Conservation (phyloP, 2,113 vertebrate genomes). For the Vulpes vulpes region DNA sequence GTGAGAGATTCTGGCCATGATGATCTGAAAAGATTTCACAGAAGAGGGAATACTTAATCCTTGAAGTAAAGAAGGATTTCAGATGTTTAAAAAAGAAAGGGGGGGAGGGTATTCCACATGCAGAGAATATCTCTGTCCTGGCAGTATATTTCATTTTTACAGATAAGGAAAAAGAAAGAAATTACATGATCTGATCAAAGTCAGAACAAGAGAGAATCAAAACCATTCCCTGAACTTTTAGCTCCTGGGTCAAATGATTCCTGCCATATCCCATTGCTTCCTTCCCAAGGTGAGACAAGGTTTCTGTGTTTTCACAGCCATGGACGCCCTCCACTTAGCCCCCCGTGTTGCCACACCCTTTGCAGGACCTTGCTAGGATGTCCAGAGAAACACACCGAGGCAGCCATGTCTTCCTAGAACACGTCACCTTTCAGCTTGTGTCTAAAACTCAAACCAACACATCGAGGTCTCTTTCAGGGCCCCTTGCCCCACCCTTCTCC, state of each 20-base stretch:
- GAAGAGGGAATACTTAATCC: background rate
- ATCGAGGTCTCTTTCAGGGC: background rate
- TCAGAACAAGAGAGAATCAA: background rate
- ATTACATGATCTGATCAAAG: background rate
- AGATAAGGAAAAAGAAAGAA: background rate
- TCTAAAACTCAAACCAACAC: background rate
- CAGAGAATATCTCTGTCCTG: background rate
- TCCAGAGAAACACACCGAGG: background rate
- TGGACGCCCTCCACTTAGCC: background rate
- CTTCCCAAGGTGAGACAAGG: background rate
- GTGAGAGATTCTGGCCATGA: background rate
- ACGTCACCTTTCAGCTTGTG: background rate
- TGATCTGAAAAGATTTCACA: background rate
- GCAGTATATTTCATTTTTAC: background rate
- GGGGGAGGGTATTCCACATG: background rate
- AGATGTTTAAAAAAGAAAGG: background rate
- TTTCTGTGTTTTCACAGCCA: background rate
- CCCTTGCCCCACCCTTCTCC: background rate
- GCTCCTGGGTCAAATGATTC: background rate
- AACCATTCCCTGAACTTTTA: background rate
- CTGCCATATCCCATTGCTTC: background rate
- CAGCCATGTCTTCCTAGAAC: background rate
- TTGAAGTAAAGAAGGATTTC: constrained; percentile 13
- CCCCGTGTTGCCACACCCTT: constrained; percentile 56
- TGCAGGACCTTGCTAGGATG: background rate